These are phyloP conservation scores for Drosophila aff. DNA, from an alignment of 1,140 invertebrate genomes.

Conservation along the genomic window DNA sequence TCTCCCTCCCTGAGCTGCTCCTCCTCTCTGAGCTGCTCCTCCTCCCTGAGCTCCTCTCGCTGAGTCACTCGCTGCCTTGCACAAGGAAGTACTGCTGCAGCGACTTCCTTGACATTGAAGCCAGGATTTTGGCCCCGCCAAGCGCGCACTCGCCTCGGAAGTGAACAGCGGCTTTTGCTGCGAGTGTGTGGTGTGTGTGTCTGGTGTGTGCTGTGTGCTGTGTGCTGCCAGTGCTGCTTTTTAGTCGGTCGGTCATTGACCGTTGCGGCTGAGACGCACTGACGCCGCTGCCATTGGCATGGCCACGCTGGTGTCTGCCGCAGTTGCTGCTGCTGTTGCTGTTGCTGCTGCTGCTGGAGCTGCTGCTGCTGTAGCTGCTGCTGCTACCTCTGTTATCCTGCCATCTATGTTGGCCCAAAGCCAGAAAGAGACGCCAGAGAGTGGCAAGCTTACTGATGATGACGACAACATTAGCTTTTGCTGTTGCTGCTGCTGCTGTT, in stretches of 20 bases:
- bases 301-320: constrained; percentile 36
- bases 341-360: background rate
- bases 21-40: background rate
- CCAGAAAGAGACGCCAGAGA: constrained; percentile 22
- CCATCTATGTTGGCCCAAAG: constrained; percentile 53
- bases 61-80: constrained; percentile 45
- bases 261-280: constrained; percentile 80
- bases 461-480: constrained; percentile 69
- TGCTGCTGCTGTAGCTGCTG: background rate
- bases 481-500: background rate
- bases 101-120: constrained; percentile 83
- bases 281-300: constrained; percentile 78
- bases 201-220: constrained; percentile 1
- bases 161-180: constrained; percentile 37
- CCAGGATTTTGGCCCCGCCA: constrained; percentile 69
- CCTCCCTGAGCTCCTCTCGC: background rate
- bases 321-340: constrained; percentile 16
- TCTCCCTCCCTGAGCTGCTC: too few species aligned
- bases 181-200: constrained; percentile 24
- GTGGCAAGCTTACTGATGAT: constrained; percentile 41
- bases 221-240: constrained; percentile 59
- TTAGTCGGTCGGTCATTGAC: constrained; percentile 85
- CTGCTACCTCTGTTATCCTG: constrained; percentile 58
- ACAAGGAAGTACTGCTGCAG: constrained; percentile 68
- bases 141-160: constrained; percentile 58